phyloP scores from a whole-genome alignment of 2,797 vertebrate genomes.

The Phyllotis vaccarum region DNA sequence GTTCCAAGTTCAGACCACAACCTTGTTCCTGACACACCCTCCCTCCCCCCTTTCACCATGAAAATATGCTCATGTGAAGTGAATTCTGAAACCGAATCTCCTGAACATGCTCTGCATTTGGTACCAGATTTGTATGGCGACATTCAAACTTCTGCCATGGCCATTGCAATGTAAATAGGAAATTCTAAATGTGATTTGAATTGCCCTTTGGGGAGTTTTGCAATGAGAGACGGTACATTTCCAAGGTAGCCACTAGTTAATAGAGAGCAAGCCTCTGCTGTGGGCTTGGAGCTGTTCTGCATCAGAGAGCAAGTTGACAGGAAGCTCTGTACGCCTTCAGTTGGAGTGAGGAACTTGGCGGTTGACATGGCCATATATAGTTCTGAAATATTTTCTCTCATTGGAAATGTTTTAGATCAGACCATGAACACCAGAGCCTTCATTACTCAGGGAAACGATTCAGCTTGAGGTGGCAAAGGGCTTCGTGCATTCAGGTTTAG shows the following conservation, averaged over 20 bases:
- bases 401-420: conserved; percentile 79
- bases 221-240: conserved; percentile 74
- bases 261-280: conserved; percentile 62
- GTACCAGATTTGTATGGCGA: conserved; percentile 75
- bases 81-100: conserved; percentile 73
- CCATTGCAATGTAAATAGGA: conserved; percentile 83
- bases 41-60: conserved; percentile 41
- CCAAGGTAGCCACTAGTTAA: conserved; percentile 70
- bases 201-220: conserved; percentile 79
- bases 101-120: conserved; percentile 62
- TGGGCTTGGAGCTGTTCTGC: conserved; percentile 52
- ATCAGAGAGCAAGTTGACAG: conserved; percentile 72
- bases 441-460: conserved; percentile 61
- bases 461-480: conserved; percentile 50
- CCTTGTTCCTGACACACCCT: conserved; percentile 41
- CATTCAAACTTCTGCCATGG: conserved; percentile 79
- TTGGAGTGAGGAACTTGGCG: conserved; percentile 62
- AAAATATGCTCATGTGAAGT: conserved; percentile 72
- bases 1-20: conserved; percentile 30
- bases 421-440: conserved; percentile 69
- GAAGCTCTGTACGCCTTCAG: conserved; percentile 65
- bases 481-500: conserved; percentile 2
- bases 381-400: conserved; percentile 77
- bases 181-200: conserved; percentile 78
- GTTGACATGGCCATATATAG: conserved; percentile 70